phyloP scores from a whole-genome alignment of 2,797 vertebrate species.

The Petrocephalus schoutedeni region DNA sequence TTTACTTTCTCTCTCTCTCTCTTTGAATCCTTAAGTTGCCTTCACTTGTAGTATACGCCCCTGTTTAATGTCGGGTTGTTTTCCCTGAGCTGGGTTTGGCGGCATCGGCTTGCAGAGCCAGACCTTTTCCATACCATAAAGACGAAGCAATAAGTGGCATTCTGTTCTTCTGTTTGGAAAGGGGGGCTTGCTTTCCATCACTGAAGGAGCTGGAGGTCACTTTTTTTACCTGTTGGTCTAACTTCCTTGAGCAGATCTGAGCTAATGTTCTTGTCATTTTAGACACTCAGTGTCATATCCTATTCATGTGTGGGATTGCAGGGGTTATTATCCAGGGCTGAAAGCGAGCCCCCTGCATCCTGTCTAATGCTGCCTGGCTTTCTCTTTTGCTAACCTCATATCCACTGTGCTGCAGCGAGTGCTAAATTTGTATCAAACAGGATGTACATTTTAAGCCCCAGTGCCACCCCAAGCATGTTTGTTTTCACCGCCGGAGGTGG shows the following conservation, averaged over 20 bases:
- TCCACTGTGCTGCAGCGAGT: slow-evolving; percentile 38
- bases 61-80: slow-evolving; percentile 52
- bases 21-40: neutral
- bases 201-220: neutral
- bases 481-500: slow-evolving; percentile 1
- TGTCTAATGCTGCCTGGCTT: slow-evolving; percentile 1
- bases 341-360: neutral
- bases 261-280: neutral
- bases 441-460: slow-evolving; percentile 31
- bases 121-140: slow-evolving; percentile 79
- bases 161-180: slow-evolving; percentile 13
- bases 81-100: slow-evolving; percentile 54
- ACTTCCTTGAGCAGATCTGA: neutral
- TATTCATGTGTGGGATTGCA: neutral
- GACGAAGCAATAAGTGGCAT: slow-evolving; percentile 75
- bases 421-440: slow-evolving; percentile 36
- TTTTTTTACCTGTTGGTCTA: neutral
- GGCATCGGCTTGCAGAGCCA: slow-evolving; percentile 80
- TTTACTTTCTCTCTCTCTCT: neutral
- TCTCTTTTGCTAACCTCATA: neutral
- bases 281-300: neutral
- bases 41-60: slow-evolving; percentile 61
- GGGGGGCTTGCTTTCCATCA: slow-evolving; percentile 21
- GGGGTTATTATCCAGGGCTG: neutral
- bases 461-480: slow-evolving; percentile 24